Percentiles rank a stretch among this genome's conserved stretches.
Conservation (phyloP, 2,888 invertebrate genomes). For the Girardia tigrina region DNA sequence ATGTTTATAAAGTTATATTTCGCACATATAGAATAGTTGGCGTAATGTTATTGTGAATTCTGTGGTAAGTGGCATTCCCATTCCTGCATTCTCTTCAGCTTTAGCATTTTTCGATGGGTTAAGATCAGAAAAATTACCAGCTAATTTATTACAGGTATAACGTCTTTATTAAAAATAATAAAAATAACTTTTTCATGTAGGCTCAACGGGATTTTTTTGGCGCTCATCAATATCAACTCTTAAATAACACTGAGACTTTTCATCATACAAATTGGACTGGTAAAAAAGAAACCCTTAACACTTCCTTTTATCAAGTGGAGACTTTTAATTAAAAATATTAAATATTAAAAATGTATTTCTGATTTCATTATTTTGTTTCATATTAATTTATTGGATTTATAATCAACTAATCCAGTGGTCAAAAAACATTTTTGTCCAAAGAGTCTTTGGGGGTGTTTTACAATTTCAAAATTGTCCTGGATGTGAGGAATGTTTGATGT, state of each 20-base stretch:
- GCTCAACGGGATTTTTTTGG: slow-evolving; percentile 96
- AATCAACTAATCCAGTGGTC: too few relatives aligned
- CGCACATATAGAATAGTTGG: slow-evolving; percentile 58
- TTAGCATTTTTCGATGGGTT: slow-evolving; percentile 94
- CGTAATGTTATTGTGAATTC: slow-evolving; percentile 63
- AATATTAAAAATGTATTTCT: too few relatives aligned
- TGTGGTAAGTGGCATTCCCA: slow-evolving; percentile 68
- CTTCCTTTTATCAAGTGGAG: too few relatives aligned
- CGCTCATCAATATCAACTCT: slow-evolving; percentile 87
- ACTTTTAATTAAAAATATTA: too few relatives aligned
- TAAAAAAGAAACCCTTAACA: slow-evolving; percentile 66
- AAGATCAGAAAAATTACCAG: slow-evolving; percentile 69
- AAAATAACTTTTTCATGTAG: slow-evolving; percentile 47
- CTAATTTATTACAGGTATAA: slow-evolving; percentile 73
- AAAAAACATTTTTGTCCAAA: too few relatives aligned
- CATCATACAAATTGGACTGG: slow-evolving; percentile 99
- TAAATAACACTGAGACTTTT: slow-evolving; percentile 69
- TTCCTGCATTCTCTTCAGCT: slow-evolving; percentile 79
- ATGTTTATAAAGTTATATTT: neutral
- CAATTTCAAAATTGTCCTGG: too few relatives aligned
- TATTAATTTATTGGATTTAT: too few relatives aligned
- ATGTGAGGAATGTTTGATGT: too few relatives aligned
- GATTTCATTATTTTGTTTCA: too few relatives aligned
- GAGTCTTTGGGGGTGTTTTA: too few relatives aligned
- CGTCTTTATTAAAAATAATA: slow-evolving; percentile 36